phyloP scores from a whole-genome alignment of 2,888 invertebrate species.

The Drosophila borborema region DNA sequence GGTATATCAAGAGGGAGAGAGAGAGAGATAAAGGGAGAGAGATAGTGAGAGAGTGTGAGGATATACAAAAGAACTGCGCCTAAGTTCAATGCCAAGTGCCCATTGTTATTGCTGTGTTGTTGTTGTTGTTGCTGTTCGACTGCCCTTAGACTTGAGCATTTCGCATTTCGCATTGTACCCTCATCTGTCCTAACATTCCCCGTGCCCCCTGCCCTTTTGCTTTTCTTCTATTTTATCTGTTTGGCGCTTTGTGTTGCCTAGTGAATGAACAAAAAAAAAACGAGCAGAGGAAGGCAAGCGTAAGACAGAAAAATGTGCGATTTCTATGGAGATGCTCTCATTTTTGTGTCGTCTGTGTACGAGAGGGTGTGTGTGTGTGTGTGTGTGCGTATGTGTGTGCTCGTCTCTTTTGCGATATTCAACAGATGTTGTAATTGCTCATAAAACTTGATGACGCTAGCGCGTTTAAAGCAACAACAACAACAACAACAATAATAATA shows the following conservation, averaged over 20 bases:
- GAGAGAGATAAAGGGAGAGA: no score
- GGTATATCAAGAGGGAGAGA: background rate
- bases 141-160: conserved; percentile 59
- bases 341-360: conserved; percentile 34
- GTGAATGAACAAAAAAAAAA: conserved; percentile 45
- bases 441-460: conserved; percentile 81
- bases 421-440: conserved; percentile 83
- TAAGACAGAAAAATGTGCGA: conserved; percentile 51
- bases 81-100: conserved; percentile 76
- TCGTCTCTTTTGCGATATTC: conserved; percentile 71
- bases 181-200: conserved; percentile 3
- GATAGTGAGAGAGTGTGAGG: background rate
- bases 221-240: conserved; percentile 53
- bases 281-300: conserved; percentile 16
- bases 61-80: conserved; percentile 51
- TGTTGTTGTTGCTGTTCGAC: conserved; percentile 32
- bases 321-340: conserved; percentile 56
- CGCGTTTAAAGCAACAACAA: conserved; percentile 55
- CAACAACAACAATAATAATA: conserved; percentile 29
- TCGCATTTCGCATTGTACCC: conserved; percentile 49
- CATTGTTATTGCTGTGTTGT: conserved; percentile 42
- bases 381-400: conserved; percentile 20
- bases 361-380: conserved; percentile 18
- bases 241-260: conserved; percentile 57
- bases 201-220: background rate